These are phyloP conservation scores for Callinectes sapidus DNA, from an alignment of 2,888 invertebrate genomes.

Conservation along the genomic window DNA sequence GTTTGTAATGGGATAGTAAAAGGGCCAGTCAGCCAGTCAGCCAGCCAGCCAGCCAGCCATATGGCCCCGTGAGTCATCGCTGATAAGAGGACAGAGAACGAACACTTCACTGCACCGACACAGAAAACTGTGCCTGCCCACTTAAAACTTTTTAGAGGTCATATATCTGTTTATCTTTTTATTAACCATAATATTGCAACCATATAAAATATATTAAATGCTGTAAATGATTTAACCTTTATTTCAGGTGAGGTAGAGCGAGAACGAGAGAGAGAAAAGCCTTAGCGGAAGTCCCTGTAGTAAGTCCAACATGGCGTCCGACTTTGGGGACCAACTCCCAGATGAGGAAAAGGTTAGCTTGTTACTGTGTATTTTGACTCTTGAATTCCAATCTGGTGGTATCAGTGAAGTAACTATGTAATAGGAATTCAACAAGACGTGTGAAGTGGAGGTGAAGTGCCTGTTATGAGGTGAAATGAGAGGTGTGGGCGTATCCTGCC, in stretches of 20 bases:
- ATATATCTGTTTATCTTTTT: not conserved
- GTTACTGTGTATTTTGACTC: not conserved
- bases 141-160: not conserved
- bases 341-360: constrained; percentile 71
- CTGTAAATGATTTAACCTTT: not conserved
- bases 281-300: constrained; percentile 58
- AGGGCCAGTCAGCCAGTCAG: too few species aligned
- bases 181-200: not conserved
- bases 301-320: constrained; percentile 72
- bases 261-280: constrained; percentile 38
- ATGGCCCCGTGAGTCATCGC: constrained; percentile 61
- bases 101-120: not conserved
- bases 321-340: constrained; percentile 72
- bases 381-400: not conserved
- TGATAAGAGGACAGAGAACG: constrained; percentile 64
- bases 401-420: not conserved
- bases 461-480: not conserved
- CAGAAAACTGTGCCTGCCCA: constrained; percentile 42
- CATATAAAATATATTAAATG: not conserved
- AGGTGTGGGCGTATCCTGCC: constrained; percentile 65
- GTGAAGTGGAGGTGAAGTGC: not conserved
- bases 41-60: too few species aligned
- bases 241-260: not conserved
- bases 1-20: not conserved
- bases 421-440: not conserved